Evolutionary conservation across 2,888 invertebrate species (phyloP).

Genomic region (Tridacna crocea): DNA sequence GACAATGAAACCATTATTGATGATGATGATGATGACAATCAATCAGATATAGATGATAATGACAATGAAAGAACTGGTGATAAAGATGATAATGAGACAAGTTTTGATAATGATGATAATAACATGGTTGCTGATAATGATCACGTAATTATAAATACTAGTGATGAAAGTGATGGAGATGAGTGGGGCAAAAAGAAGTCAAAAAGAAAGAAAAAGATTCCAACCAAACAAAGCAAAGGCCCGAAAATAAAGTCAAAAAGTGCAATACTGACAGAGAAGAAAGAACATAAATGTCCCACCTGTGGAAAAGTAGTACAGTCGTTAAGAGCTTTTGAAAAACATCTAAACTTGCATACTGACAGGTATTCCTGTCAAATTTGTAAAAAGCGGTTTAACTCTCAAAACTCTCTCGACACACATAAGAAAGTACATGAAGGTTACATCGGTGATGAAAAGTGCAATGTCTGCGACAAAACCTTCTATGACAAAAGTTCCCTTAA

Average conservation of each 20-base stretch:
- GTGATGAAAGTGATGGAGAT: neutral
- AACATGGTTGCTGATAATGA: neutral
- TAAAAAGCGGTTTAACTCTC: conserved; percentile 46
- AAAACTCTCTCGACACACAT: conserved; percentile 47
- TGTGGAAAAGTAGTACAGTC: conserved; percentile 46
- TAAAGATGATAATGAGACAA: neutral
- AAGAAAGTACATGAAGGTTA: conserved; percentile 52
- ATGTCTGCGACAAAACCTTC: conserved; percentile 56
- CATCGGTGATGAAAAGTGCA: conserved; percentile 44
- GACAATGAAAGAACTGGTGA: neutral
- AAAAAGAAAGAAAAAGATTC: neutral
- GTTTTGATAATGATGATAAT: neutral
- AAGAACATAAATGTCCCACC: conserved; percentile 45
- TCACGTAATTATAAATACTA: neutral
- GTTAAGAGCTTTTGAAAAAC: conserved; percentile 40
- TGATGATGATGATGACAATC: neutral
- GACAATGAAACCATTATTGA: neutral
- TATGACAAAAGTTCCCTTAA: conserved; percentile 57
- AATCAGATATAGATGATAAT: neutral
- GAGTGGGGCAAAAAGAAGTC: neutral
- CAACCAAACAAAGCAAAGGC: neutral
- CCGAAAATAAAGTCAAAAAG: conserved; percentile 6
- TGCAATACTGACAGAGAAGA: conserved; percentile 17
- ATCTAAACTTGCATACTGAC: conserved; percentile 49
- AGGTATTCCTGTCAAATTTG: conserved; percentile 47